phyloP scores from a whole-genome alignment of 2,113 vertebrate genomes.

The Deroptyus accipitrinus region DNA sequence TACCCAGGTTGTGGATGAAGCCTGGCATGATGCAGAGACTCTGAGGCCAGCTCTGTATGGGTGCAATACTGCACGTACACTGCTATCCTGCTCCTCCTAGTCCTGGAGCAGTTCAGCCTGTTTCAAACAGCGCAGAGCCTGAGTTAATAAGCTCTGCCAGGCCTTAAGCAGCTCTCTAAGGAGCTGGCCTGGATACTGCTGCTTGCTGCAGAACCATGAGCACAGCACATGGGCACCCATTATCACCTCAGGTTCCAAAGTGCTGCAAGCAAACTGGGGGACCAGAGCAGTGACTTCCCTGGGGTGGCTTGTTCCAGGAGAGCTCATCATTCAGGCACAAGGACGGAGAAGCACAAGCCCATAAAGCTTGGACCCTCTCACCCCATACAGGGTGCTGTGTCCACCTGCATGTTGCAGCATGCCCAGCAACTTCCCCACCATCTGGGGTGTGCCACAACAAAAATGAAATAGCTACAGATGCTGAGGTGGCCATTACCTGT shows the following conservation, averaged over 20 bases:
- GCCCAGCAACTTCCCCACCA: neutral
- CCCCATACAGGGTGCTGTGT: neutral
- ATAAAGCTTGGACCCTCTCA: neutral
- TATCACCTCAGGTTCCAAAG: neutral
- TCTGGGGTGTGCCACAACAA: neutral
- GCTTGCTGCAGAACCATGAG: neutral
- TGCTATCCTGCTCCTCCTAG: neutral
- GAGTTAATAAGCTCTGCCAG: neutral
- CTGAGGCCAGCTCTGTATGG: neutral
- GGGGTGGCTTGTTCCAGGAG: neutral
- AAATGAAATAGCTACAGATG: neutral
- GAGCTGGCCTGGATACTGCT: neutral
- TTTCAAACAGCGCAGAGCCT: neutral
- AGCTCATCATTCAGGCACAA: neutral
- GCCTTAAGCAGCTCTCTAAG: neutral
- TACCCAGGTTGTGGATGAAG: neutral
- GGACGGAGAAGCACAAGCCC: neutral
- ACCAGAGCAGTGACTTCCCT: neutral
- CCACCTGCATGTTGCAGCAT: fast-evolving
- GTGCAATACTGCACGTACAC: neutral
- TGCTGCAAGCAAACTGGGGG: fast-evolving
- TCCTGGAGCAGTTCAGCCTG: neutral
- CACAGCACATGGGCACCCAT: neutral
- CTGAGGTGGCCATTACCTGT: neutral
- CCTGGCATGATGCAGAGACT: neutral